These are phyloP conservation scores for Phocoena phocoena DNA, from an alignment of 2,113 vertebrate species.

Conservation along the genomic window DNA sequence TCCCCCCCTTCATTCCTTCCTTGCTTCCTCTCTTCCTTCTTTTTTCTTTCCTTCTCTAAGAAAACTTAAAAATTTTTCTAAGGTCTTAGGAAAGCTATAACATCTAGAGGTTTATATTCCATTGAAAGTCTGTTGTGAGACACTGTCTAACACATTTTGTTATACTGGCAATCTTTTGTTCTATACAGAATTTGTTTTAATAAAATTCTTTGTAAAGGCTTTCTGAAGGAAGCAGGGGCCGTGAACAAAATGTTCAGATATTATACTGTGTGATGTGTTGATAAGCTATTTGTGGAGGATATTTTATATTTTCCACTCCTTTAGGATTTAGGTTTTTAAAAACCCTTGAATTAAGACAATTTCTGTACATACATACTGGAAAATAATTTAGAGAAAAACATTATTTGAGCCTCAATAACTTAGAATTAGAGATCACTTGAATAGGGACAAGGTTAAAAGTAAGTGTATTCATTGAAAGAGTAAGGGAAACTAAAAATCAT, in stretches of 20 bases:
- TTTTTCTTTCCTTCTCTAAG: not conserved
- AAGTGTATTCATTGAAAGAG: not conserved
- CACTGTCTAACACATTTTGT: not conserved
- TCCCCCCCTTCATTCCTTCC: not conserved
- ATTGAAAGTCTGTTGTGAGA: not conserved
- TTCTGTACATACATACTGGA: not conserved
- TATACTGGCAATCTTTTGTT: not conserved
- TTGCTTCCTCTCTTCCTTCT: not conserved
- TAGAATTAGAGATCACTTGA: not conserved
- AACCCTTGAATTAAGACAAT: not conserved
- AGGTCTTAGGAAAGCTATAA: not conserved
- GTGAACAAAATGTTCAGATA: not conserved
- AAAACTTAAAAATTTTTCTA: not conserved
- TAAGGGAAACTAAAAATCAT: not conserved
- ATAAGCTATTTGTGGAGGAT: not conserved
- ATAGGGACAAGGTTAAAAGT: not conserved
- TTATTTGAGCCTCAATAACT: not conserved
- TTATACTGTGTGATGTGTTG: not conserved
- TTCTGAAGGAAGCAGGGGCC: not conserved
- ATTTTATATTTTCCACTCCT: not conserved
- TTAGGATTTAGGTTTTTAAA: not conserved
- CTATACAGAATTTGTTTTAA: not conserved
- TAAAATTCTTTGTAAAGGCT: not conserved
- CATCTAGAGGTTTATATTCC: not conserved
- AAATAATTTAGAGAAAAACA: slow-evolving; percentile 11